phyloP scores from a whole-genome alignment of 1,140 invertebrate species.

The Trichonephila clavata region DNA sequence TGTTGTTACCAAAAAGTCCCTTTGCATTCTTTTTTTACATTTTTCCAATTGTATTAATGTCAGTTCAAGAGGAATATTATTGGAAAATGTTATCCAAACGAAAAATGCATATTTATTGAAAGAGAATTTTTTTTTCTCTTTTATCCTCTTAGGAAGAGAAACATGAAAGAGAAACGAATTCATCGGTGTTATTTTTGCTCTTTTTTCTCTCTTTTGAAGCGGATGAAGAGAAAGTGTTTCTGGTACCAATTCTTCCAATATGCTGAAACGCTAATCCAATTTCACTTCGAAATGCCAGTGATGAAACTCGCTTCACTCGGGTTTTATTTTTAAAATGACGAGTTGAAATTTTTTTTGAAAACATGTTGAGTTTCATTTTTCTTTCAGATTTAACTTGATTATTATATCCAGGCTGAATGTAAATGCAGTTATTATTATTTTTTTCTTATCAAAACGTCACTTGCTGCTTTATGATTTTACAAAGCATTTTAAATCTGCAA shows the following conservation, averaged over 20 bases:
- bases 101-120: slow-evolving; percentile 28
- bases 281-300: not conserved
- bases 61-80: slow-evolving; percentile 2
- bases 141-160: not conserved
- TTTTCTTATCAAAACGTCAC: not conserved
- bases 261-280: not conserved
- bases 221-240: not conserved
- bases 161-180: slow-evolving; percentile 37
- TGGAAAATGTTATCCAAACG: not conserved
- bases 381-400: slow-evolving; percentile 3
- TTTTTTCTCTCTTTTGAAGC: not conserved
- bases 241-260: slow-evolving; percentile 2
- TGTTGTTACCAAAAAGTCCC: not conserved
- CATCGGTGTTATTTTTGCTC: slow-evolving; percentile 10
- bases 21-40: not conserved
- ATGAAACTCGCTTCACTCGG: not conserved
- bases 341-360: not conserved
- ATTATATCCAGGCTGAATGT: slow-evolving; percentile 2
- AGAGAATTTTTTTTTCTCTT: not conserved
- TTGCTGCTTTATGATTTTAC: not conserved
- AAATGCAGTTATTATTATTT: slow-evolving; percentile 9
- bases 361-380: not conserved
- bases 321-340: slow-evolving; percentile 16
- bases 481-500: not conserved
- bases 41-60: slow-evolving; percentile 35